Evolutionary conservation across 2,797 vertebrate genomes (phyloP).

Genomic region (Melanotaenia maccullochi): DNA sequence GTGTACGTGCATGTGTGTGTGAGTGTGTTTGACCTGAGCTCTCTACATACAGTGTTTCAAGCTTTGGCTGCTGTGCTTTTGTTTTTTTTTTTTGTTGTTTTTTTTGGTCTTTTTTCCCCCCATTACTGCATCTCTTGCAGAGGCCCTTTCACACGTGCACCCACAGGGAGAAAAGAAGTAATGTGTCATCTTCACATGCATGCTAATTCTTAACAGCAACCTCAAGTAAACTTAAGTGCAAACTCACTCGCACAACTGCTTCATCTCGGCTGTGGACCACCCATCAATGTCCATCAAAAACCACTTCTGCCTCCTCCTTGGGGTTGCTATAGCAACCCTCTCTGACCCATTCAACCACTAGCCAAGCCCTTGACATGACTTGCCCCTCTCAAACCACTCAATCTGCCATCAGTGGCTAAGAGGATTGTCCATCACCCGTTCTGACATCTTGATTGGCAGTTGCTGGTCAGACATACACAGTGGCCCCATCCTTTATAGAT

Average conservation of each 20-base stretch:
- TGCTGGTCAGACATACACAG: conserved; percentile 39
- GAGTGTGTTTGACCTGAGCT: conserved; percentile 43
- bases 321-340: conserved; percentile 69
- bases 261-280: conserved; percentile 44
- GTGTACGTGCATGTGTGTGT: conserved; percentile 28
- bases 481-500: conserved; percentile 33
- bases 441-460: conserved; percentile 69
- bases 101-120: neutral
- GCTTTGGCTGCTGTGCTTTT: conserved; percentile 41
- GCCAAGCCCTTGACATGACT: conserved; percentile 69
- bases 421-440: conserved; percentile 58
- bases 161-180: neutral
- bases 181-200: conserved; percentile 33
- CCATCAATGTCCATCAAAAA: conserved; percentile 54
- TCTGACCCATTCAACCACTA: conserved; percentile 39
- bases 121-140: conserved; percentile 17
- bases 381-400: conserved; percentile 56
- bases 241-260: conserved; percentile 11
- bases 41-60: conserved; percentile 35
- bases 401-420: conserved; percentile 65
- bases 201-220: conserved; percentile 12
- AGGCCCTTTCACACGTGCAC: conserved; percentile 11
- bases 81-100: conserved; percentile 9
- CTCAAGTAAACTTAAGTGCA: conserved; percentile 3
- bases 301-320: conserved; percentile 33